Evolutionary conservation across 2,797 vertebrate species (phyloP).

Genomic region (Oreortyx pictus): DNA sequence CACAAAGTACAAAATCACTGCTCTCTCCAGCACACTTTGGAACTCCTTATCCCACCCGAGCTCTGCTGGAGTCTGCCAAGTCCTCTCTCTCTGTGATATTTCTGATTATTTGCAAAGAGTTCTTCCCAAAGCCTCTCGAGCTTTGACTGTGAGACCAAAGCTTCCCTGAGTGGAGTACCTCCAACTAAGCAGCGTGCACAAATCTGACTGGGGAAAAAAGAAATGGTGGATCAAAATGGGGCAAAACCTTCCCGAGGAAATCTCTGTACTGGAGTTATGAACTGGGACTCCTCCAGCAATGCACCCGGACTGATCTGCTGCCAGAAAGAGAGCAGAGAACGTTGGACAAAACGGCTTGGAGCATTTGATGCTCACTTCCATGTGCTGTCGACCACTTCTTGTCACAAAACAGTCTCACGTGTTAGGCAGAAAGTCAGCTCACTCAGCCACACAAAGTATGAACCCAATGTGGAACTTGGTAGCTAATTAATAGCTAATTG

Average conservation of each 20-base stretch:
- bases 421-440: background rate
- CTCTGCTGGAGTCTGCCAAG: background rate
- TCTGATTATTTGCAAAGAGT: background rate
- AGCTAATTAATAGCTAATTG: background rate
- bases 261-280: background rate
- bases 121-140: background rate
- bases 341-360: background rate
- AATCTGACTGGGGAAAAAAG: background rate
- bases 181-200: constrained; percentile 9
- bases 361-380: background rate
- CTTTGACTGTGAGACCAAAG: constrained; percentile 15
- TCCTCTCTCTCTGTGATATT: background rate
- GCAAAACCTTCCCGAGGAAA: background rate
- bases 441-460: background rate
- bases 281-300: background rate
- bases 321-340: background rate
- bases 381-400: background rate
- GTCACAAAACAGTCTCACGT: background rate
- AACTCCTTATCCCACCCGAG: background rate
- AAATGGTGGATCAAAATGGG: background rate
- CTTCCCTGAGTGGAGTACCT: background rate
- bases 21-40: constrained; percentile 1
- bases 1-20: constrained; percentile 23
- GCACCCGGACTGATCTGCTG: background rate
- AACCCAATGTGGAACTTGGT: rapidly evolving